Evolutionary conservation across 2,113 vertebrate species (phyloP), one percentile per base, ranked within the genome.

Genomic region (Passer montanus): DNA sequence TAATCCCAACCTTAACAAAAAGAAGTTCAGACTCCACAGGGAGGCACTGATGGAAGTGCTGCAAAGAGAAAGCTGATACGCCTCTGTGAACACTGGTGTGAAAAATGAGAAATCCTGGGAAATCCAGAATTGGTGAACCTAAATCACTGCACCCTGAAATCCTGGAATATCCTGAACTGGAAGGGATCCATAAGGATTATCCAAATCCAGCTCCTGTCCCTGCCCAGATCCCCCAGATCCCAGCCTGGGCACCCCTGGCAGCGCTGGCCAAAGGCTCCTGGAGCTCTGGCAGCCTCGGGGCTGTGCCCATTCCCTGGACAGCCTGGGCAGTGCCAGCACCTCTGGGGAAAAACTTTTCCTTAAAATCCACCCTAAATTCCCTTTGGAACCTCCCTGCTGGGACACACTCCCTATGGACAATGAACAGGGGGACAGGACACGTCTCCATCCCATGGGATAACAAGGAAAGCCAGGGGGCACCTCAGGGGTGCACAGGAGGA

Each of bases 361-460:
- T 46, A 4, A 47, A 2, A 19, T 11, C 50, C 30, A 6, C 0
- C 23, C 58, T 2, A 5, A 22, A 33, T 31, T 20, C 43, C 28
- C 41, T 39, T 18, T 41, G 19, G 31, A 20, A 35, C 5, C n/a
- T 84, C 18, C 23, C 35, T 4, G 3, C 3, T 2, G 4, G 19
- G n/a, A 47, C 19, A 41, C 39, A 3, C 21, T 43, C 11, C 15
- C 37, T 20, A 15, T 2, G 21, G 18, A 15, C 0, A 0, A 53
- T 10, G 7, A 4, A 3, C 35, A 53, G 1, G 9, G 27, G 7
- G 8, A 62, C 60, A 53, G 11, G 55, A 50, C 28, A 9, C 2
- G 3, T 58, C 60, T 49, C 7, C 17, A 35, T 18, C 46, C 23
- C 27, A 21, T 5, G 30, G 37, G 26, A 26, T 8, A 55, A 44